Evolutionary conservation across 2,113 vertebrate genomes (phyloP).

Genomic region (Oreochromis niloticus): DNA sequence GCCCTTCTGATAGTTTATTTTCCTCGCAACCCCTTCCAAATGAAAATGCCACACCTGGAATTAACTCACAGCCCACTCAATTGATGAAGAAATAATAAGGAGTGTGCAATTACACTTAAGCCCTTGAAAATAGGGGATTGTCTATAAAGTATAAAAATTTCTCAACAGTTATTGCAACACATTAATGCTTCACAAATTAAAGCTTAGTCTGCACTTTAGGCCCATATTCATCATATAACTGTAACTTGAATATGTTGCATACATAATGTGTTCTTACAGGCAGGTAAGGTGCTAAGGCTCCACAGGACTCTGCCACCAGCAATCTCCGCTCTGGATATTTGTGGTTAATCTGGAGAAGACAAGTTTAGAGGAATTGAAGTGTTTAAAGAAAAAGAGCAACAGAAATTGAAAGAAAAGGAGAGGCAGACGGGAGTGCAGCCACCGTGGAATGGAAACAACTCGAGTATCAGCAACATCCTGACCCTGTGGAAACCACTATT

Average conservation of each 20-base stretch:
- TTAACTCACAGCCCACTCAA: background rate
- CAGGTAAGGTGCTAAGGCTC: conserved; percentile 93
- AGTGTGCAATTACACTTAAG: background rate
- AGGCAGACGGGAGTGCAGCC: conserved; percentile 32
- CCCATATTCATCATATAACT: background rate
- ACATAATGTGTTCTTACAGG: conserved; percentile 79
- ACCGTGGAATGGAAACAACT: conserved; percentile 56
- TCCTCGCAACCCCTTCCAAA: background rate
- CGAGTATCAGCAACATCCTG: conserved; percentile 53
- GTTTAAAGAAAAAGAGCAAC: background rate
- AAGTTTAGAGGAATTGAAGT: background rate
- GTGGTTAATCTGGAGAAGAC: conserved; percentile 87
- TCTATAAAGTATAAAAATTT: background rate
- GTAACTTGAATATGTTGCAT: background rate
- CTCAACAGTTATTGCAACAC: background rate
- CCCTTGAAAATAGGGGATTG: background rate
- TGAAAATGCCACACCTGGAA: background rate
- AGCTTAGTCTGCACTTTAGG: background rate
- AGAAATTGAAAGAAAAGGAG: conserved; percentile 1
- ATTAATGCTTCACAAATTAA: background rate
- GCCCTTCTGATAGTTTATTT: background rate
- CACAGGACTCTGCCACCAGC: conserved; percentile 95
- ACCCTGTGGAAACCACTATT: conserved; percentile 57
- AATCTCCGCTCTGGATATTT: conserved; percentile 97
- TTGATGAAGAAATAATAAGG: background rate